Evolutionary conservation across 2,888 invertebrate genomes (phyloP).

Genomic region (Ectemnius cavifrons): DNA sequence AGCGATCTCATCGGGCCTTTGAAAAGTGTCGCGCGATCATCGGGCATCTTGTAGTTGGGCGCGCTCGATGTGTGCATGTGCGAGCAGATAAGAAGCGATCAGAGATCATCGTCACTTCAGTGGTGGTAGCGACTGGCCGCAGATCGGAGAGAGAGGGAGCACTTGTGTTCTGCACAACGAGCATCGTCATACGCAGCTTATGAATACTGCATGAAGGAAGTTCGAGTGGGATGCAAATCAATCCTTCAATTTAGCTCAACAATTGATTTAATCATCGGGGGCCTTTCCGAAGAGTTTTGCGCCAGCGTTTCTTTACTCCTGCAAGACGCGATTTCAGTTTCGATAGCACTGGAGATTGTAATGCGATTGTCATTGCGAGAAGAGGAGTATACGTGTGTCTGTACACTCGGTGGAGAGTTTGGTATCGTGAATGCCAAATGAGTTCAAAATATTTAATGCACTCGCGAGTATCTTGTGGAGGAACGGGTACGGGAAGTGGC

Average conservation of each 20-base stretch:
- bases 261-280: too few relatives aligned
- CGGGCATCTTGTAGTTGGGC: conserved; percentile 41
- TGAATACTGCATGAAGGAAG: conserved; percentile 1
- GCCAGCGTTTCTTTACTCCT: too few relatives aligned
- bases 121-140: not conserved
- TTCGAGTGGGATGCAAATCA: not conserved
- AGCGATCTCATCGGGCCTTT: conserved; percentile 68
- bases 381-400: too few relatives aligned
- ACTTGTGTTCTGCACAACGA: not conserved
- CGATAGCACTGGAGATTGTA: too few relatives aligned
- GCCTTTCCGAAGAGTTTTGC: too few relatives aligned
- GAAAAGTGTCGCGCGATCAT: conserved; percentile 67
- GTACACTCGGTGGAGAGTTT: too few relatives aligned
- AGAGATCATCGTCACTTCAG: conserved; percentile 11
- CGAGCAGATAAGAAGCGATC: conserved; percentile 42
- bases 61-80: conserved; percentile 40
- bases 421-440: too few relatives aligned
- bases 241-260: too few relatives aligned
- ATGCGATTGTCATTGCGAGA: too few relatives aligned
- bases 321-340: too few relatives aligned
- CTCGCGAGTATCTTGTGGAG: too few relatives aligned
- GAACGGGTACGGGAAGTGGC: not conserved
- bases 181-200: not conserved
- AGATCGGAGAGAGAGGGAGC: not conserved
- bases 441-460: too few relatives aligned